Evolutionary conservation across 2,888 invertebrate genomes (phyloP).

Genomic region (Metellina segmentata): DNA sequence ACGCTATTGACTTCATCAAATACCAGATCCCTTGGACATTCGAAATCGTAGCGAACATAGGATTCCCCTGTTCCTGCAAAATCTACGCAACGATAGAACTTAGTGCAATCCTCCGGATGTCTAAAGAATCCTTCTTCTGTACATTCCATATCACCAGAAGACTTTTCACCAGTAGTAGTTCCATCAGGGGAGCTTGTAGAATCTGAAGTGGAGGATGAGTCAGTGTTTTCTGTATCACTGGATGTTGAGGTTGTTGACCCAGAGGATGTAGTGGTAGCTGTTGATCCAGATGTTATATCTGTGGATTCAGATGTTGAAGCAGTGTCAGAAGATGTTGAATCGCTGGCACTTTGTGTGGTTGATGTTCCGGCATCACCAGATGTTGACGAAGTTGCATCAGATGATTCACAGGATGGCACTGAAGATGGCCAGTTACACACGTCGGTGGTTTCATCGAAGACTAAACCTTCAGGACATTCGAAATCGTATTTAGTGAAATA

Average conservation of each 20-base stretch:
- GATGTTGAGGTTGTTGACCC: conserved; percentile 31
- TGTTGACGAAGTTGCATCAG: conserved; percentile 18
- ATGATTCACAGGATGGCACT: conserved; percentile 76
- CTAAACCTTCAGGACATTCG: conserved; percentile 77
- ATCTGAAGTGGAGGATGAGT: conserved; percentile 14
- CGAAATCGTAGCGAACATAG: conserved; percentile 77
- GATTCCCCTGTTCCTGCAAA: conserved; percentile 73
- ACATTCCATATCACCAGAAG: conserved; percentile 69
- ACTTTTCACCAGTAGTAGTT: background rate
- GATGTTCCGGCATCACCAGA: conserved; percentile 22
- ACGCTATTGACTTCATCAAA: conserved; percentile 78
- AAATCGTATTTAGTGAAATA: conserved; percentile 76
- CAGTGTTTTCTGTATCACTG: conserved; percentile 10
- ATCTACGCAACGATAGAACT: conserved; percentile 78
- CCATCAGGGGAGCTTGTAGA: conserved; percentile 27
- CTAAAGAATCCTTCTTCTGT: conserved; percentile 78
- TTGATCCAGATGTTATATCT: conserved; percentile 10
- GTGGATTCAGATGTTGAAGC: conserved; percentile 26
- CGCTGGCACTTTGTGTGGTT: background rate
- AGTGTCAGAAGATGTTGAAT: background rate
- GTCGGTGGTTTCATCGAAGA: conserved; percentile 78
- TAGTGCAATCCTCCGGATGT: conserved; percentile 77
- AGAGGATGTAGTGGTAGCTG: background rate
- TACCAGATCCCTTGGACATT: conserved; percentile 77
- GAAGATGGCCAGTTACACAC: conserved; percentile 78